Evolutionary conservation across 2,113 vertebrate genomes (phyloP).

Genomic region (Petrocephalus zakoni): DNA sequence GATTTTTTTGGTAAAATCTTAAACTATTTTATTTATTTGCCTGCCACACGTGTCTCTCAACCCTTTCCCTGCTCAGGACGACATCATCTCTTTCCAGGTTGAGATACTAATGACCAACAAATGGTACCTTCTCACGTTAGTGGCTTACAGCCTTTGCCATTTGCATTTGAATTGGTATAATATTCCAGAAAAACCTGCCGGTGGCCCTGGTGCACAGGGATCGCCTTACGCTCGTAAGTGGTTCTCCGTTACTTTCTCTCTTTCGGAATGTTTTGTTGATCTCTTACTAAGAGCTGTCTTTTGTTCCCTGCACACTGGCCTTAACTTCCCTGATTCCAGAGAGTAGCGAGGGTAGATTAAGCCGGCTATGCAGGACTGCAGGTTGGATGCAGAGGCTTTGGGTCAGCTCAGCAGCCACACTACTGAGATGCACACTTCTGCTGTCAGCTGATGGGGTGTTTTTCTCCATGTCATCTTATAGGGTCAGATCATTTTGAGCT

Average conservation of each 20-base stretch:
- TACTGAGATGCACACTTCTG: not conserved
- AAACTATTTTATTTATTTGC: not conserved
- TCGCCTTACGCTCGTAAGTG: not conserved
- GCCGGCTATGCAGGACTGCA: not conserved
- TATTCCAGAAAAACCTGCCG: not conserved
- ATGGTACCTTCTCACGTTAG: not conserved
- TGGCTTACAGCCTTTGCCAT: not conserved
- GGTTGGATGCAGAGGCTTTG: not conserved
- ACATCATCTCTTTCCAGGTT: not conserved
- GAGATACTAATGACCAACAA: not conserved
- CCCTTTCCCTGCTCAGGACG: not conserved
- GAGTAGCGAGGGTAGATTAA: not conserved
- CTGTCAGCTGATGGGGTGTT: not conserved
- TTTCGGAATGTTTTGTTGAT: not conserved
- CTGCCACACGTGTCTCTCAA: not conserved
- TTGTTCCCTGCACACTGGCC: not conserved
- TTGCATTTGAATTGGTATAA: not conserved
- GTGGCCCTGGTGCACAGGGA: not conserved
- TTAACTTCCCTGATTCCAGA: not conserved
- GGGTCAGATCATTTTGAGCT: not conserved
- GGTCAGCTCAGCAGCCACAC: not conserved
- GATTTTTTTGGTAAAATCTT: not conserved
- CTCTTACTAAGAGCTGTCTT: not conserved
- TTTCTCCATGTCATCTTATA: not conserved
- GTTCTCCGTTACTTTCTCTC: not conserved